Percentiles rank a stretch among this genome's conserved stretches.
Conservation (phyloP, 2,113 vertebrate genomes). For the Phalacrocorax brasilianus region DNA sequence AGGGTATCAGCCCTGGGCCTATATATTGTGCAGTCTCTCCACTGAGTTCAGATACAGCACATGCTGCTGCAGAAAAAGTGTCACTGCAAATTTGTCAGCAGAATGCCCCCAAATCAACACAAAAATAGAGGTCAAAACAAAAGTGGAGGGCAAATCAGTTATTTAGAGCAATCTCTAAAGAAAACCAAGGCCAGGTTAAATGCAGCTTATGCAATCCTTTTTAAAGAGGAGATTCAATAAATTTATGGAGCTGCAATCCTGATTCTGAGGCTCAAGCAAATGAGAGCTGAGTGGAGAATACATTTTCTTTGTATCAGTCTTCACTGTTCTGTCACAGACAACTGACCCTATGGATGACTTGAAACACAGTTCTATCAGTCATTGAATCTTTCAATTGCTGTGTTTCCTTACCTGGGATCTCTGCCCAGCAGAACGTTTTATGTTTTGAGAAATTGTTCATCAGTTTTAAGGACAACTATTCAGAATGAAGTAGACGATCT, state of each 20-base stretch:
- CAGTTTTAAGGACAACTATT: background rate
- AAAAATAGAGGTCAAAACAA: slow-evolving; percentile 11
- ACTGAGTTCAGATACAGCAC: background rate
- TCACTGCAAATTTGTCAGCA: background rate
- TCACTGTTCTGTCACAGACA: background rate
- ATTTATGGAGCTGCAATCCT: background rate
- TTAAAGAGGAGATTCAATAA: background rate
- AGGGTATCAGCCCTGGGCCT: background rate
- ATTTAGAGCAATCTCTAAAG: background rate
- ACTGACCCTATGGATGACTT: background rate
- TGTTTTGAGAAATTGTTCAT: background rate
- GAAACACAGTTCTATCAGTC: background rate
- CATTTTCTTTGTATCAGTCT: background rate
- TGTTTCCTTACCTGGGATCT: background rate
- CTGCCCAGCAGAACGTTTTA: background rate
- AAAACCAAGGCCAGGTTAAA: slow-evolving; percentile 17
- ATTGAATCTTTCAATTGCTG: background rate
- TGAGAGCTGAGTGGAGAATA: background rate
- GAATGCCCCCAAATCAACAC: background rate
- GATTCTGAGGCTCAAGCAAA: background rate
- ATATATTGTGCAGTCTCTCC: background rate
- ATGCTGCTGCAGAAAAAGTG: background rate
- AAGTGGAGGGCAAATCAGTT: background rate
- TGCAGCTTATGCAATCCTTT: background rate
- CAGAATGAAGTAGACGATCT: background rate